Conservation (phyloP, 2,113 vertebrate genomes). For the Prionailurus viverrinus region DNA sequence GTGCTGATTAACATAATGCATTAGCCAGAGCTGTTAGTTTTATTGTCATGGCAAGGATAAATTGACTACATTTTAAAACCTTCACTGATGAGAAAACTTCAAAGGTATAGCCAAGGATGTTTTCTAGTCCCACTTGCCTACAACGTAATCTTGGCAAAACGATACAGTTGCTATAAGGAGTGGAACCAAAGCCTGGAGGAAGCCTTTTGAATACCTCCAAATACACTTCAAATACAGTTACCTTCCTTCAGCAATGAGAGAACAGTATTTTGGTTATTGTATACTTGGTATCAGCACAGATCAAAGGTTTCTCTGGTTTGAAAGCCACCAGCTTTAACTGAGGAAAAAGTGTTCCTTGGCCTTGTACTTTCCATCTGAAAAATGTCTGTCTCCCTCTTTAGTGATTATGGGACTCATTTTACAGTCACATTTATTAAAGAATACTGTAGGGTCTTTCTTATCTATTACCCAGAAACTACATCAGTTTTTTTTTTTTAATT, state of each 20-base stretch:
- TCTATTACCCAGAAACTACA: neutral
- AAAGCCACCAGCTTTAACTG: neutral
- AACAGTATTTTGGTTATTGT: neutral
- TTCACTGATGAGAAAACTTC: neutral
- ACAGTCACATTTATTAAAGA: neutral
- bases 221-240: neutral
- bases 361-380: neutral
- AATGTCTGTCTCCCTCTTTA: neutral
- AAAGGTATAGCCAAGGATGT: neutral
- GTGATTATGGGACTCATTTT: neutral
- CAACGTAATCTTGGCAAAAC: neutral
- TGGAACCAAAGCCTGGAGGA: neutral
- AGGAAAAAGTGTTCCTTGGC: neutral
- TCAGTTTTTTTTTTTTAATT: too few species aligned
- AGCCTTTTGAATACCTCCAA: neutral
- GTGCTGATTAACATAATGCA: neutral
- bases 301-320: neutral
- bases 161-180: neutral
- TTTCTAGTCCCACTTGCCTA: neutral
- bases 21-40: constrained; percentile 17
- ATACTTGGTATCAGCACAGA: neutral
- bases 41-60: constrained; percentile 36
- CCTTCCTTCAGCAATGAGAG: neutral
- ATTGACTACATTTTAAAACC: constrained; percentile 14
- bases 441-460: neutral